Conservation (phyloP, 2,113 vertebrate genomes). For the Pimephales promelas region DNA sequence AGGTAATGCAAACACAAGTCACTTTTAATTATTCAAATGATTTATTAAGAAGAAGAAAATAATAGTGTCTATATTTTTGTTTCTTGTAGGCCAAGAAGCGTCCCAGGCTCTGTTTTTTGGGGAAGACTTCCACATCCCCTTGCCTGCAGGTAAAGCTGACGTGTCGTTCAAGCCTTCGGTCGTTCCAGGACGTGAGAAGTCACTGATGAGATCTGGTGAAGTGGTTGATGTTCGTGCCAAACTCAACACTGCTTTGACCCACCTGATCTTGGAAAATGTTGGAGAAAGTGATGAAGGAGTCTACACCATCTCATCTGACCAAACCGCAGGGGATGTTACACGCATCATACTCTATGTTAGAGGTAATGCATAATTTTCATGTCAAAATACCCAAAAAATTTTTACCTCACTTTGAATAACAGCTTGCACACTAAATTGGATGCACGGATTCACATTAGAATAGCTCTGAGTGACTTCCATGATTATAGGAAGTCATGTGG, state of each 20-base stretch:
- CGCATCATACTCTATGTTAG: constrained; percentile 65
- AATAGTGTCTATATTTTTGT: neutral
- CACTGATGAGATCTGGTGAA: constrained; percentile 61
- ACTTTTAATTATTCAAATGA: neutral
- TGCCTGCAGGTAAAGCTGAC: constrained; percentile 54
- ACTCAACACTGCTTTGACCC: constrained; percentile 58
- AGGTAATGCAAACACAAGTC: constrained; percentile 61
- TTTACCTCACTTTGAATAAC: neutral
- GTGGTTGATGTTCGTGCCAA: constrained; percentile 58
- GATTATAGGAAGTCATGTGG: constrained; percentile 50
- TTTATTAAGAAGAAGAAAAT: neutral
- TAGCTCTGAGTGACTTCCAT: constrained; percentile 46
- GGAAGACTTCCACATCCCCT: constrained; percentile 72
- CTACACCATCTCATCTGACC: constrained; percentile 68
- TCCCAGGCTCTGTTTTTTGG: constrained; percentile 61
- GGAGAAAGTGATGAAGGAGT: constrained; percentile 71
- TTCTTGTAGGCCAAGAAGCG: constrained; percentile 35
- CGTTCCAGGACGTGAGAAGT: constrained; percentile 7
- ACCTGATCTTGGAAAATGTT: constrained; percentile 69
- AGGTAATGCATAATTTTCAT: constrained; percentile 63
- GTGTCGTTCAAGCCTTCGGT: constrained; percentile 64
- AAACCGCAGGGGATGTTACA: constrained; percentile 51
- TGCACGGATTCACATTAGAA: neutral
- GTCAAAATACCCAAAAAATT: neutral
- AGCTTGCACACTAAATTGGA: neutral